Conservation (phyloP, 2,113 vertebrate species). For the Pitta sordida region DNA sequence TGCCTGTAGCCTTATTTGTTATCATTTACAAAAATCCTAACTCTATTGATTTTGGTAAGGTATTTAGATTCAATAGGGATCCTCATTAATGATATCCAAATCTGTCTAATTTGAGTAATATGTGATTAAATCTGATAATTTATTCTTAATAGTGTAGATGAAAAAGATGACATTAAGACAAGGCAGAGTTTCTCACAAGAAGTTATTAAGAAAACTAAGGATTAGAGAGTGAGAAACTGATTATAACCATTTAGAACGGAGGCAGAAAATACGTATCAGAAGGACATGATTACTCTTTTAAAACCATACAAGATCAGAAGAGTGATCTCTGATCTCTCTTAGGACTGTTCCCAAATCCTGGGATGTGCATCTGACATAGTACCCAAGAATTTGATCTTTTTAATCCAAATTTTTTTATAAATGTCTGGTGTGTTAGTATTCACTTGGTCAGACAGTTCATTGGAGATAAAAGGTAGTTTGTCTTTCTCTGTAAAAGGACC, state of each 20-base stretch:
- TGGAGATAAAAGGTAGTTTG: not conserved
- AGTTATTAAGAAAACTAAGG: constrained; percentile 29
- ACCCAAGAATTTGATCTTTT: not conserved
- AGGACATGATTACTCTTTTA: not conserved
- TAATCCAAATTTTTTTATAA: not conserved
- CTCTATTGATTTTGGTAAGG: not conserved
- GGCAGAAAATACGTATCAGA: not conserved
- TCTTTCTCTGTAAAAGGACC: not conserved
- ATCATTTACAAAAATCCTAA: not conserved
- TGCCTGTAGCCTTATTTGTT: not conserved
- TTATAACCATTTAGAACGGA: not conserved
- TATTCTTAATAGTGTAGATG: constrained; percentile 31
- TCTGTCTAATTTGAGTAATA: constrained; percentile 7
- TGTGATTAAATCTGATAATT: constrained; percentile 18
- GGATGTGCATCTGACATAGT: not conserved
- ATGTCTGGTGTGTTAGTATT: not conserved
- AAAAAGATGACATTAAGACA: constrained; percentile 39
- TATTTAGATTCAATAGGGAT: not conserved
- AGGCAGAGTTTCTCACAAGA: not conserved
- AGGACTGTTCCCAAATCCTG: not conserved
- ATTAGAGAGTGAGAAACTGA: not conserved
- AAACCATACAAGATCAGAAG: not conserved
- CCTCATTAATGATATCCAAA: not conserved
- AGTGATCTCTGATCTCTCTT: not conserved
- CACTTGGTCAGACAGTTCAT: not conserved